Base-by-base conservation (phyloP, 2,797 vertebrate species). In the Amphiprion clarkii region DNA sequence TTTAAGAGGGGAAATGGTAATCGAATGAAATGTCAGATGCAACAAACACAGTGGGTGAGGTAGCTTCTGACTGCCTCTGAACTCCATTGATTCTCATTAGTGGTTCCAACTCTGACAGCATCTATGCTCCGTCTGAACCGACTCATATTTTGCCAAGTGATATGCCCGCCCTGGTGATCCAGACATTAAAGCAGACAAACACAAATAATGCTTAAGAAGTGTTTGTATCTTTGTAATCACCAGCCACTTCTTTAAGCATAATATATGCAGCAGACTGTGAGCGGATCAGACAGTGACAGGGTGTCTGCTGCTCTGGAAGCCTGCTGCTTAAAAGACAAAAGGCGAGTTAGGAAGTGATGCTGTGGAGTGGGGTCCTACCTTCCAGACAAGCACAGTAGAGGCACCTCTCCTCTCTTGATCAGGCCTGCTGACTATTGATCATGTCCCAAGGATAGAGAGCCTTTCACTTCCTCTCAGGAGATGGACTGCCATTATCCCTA, bases 21-120 rank as follows among this genome's bases (percentile, higher is more conserved):
- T 93, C 52, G 79, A 92, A 89, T 87, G 77, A 89, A 91, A 92
- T 92, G 91, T 93, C 89, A 94, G 84, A 83, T 81, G 80, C 86
- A 91, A 86, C 90, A 87, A 91, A 87, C 85, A 87, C 85, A 81
- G 78, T 82, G 87, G 83, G 78, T 71, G 76, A 90, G 84, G 88
- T 77, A 71, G 88, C 81, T 76, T 91, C 86, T 89, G 85, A 93
- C 88, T 83, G 86, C 75, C 81, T 90, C 88, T 91, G 82, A 91
- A 93, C 88, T 87, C 81, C 81, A 93, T 89, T 92, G 90, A 94
- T 94, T 95, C 90, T 90, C 88, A 93, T 94, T 93, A 93, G 91
- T n/a, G 77, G 58, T 81, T 90, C 81, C 85, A 87, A 71, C 82
- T 91, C 86, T 89, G 90, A 93, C 86, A 74, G 86, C 79, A 78